Evolutionary conservation across 2,113 vertebrate species (phyloP), one percentile per base, ranked within the genome.

Genomic region (Menidia beryllina): DNA sequence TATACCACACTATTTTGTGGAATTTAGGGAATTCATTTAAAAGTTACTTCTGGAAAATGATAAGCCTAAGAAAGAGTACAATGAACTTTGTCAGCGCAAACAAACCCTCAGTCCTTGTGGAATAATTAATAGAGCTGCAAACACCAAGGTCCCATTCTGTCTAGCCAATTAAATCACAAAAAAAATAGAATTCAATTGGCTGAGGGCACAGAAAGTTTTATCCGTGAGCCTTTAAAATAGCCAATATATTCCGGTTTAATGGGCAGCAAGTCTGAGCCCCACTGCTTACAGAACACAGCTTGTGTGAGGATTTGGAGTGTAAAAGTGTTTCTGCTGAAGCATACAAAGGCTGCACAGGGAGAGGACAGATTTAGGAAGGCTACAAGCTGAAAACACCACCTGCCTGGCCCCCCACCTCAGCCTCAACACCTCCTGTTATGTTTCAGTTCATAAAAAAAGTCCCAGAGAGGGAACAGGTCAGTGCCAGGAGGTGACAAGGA

Each of bases 391-490:
- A 86, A 56, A 63, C 50, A 4, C 70, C 73, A 78, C 75, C 79
- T 79, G 78, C 53, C 58, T 3, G 7, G 21, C 3, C 52, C 56
- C 48, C 39, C 15, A 60, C 63, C 47, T 56, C 67, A n/a, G 25
- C 60, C 41, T 45, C 2, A 23, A 39, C 76, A 81, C 65, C 62
- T n/a, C 24, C 49, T 26, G 63, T 39, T 26, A 34, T 58, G 48
- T 83, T 82, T 61, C 4, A 60, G 69, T 69, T 63, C 66, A 36
- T 5, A 45, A 71, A 60, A 77, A 75, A 77, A 60, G 3, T 67
- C 20, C 19, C 30, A 14, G 76, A 76, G 77, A 49, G 45, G 69
- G 72, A 86, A 75, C 15, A 53, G 79, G 78, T 52, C 66, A 30
- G 49, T 17, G 69, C 52, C 60, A 36, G 63, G 30, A 58, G 61